Evolutionary conservation across 2,888 invertebrate species (phyloP).

Genomic region (Serrognathus titanus): DNA sequence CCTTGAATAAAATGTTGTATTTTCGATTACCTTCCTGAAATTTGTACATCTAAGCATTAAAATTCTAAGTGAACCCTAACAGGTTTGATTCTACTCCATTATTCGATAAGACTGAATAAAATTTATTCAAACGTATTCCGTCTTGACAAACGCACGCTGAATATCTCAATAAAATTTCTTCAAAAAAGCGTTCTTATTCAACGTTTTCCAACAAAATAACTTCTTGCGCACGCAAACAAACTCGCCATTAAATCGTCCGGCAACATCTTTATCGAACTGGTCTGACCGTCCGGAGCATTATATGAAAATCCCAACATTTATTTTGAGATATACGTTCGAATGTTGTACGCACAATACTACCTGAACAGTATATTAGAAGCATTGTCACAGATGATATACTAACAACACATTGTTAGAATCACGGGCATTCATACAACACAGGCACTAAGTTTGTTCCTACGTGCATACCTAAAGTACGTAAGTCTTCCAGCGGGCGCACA

Average conservation of each 20-base stretch:
- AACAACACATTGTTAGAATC: constrained; percentile 20
- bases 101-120: no score
- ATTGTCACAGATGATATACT: constrained; percentile 23
- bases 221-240: not conserved
- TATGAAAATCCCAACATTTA: not conserved
- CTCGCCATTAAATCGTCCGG: not conserved
- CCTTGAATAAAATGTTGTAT: no score
- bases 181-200: no score
- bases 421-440: not conserved
- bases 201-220: no score
- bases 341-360: not conserved
- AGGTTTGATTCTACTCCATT: no score
- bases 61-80: no score
- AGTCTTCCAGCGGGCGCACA: no score
- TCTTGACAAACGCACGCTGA: no score
- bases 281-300: not conserved
- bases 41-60: no score
- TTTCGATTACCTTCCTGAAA: no score
- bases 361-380: constrained; percentile 10
- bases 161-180: no score
- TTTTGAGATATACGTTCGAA: not conserved
- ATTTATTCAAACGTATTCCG: no score
- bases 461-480: not conserved
- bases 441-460: not conserved
- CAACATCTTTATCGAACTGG: not conserved